Evolutionary conservation across 2,797 vertebrate species (phyloP), one percentile per base, ranked within the genome.

Genomic region (Margarornis squamiger): DNA sequence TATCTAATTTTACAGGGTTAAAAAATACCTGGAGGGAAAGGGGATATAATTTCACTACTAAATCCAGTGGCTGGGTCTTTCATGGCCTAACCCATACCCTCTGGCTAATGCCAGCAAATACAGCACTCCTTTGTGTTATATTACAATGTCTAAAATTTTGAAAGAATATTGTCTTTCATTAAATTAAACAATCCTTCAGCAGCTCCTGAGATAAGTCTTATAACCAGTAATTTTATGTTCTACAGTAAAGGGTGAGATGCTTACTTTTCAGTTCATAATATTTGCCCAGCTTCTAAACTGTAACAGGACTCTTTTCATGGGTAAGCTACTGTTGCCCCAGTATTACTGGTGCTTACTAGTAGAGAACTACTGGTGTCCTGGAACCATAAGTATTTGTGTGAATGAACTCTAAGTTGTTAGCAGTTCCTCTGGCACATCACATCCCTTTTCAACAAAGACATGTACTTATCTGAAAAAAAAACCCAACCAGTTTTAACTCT

Each of bases 151-250:
- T 59, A 86, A 86, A 65, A 90, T 24, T 34, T 27, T 80, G 57
- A 45, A 94, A 88, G 48, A 77, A 67, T 88, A 83, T 48, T 78
- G 12, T 41, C 14, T 94, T 94, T 78, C 41, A 39, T 57, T 73
- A 73, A 66, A 87, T 63, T 45, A 92, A 91, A 32, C 32, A 61
- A 36, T 90, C 71, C 63, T 89, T 93, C 93, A 94, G 32, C 88
- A 95, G 23, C 20, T 90, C 6, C 38, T 90, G 61, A 77, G 88
- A 43, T 72, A 90, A 90, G 17, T 49, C 36, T 27, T 57, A 49
- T 58, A 87, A 78, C 13, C 57, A 88, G 45, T 23, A 59, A 59
- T 72, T 63, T 82, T 48, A 67, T 55, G 8, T 38, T 55, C n/a
- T 5, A 0, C 16, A 29, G 65, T 62, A 52, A 63, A 46, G 45